Conservation (phyloP, 2,888 invertebrate genomes). For the Cremastinae sp. region DNA sequence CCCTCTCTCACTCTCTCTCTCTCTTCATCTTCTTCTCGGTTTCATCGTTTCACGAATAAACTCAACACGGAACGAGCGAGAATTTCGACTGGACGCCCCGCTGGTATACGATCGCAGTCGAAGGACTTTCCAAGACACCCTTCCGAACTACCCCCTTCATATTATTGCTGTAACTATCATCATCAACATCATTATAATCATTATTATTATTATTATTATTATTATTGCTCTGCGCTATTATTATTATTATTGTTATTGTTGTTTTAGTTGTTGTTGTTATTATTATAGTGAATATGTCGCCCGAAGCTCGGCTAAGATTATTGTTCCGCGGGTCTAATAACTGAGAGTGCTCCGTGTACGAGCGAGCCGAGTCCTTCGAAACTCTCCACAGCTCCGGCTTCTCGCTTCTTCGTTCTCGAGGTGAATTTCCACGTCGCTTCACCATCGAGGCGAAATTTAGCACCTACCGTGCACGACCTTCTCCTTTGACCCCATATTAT, state of each 20-base stretch:
- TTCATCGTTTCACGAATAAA: slow-evolving; percentile 17
- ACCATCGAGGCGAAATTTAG: slow-evolving; percentile 25
- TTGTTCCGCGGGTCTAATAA: slow-evolving; percentile 46
- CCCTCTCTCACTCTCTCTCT: slow-evolving; percentile 11
- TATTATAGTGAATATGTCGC: slow-evolving; percentile 20
- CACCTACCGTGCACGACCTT: slow-evolving; percentile 1
- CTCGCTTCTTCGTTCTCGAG: not conserved
- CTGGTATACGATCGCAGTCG: slow-evolving; percentile 26
- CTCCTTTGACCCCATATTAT: slow-evolving; percentile 19
- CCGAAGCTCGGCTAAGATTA: slow-evolving; percentile 42
- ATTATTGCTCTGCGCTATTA: not conserved
- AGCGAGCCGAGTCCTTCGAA: slow-evolving; percentile 12
- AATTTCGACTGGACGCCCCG: slow-evolving; percentile 30
- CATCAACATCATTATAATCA: not conserved
- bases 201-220: slow-evolving; percentile 19
- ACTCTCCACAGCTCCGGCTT: not conserved
- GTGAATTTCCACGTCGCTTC: slow-evolving; percentile 24
- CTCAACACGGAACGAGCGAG: slow-evolving; percentile 27
- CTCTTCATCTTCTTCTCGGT: not conserved
- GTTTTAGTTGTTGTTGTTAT: slow-evolving; percentile 17
- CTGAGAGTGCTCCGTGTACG: slow-evolving; percentile 38
- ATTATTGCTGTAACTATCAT: slow-evolving; percentile 30
- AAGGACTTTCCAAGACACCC: slow-evolving; percentile 13
- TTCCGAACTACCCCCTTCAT: not conserved
- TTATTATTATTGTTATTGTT: not conserved